Evolutionary conservation across 2,113 vertebrate species (phyloP), one percentile per base, ranked within the genome.

Genomic region (Syngnathus scovelli): DNA sequence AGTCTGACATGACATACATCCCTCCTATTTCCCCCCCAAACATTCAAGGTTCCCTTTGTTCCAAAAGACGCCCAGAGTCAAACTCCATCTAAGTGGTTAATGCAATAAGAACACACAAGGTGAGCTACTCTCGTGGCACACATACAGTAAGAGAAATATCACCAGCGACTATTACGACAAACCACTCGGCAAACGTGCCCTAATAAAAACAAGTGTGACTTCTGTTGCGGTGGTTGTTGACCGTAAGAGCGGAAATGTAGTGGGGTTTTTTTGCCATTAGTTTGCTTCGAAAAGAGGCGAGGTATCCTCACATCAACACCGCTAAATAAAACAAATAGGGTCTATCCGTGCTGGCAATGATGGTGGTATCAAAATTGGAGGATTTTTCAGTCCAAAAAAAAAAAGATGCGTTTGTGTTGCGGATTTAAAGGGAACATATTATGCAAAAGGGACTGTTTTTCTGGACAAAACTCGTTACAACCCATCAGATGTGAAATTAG

Each of bases 21-120:
- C 49, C 55, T 41, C 63, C 67, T 67, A 71, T 54, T 23, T 69
- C 61, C 12, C 78, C 27, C 27, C 27, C 54, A 79, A 78, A 76
- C 67, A 77, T 79, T 79, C 77, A 58, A 16, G 46, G 52, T 80
- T 83, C 48, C 63, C 73, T 81, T 73, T 62, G 63, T 74, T 75
- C 68, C 72, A 78, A 86, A 83, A 79, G 82, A 86, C 71, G 68
- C 78, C 79, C 70, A 0, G 67, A 83, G 73, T 56, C 62, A 76
- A 80, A 85, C 75, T 60, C 19, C 19, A 67, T 79, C 85, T 72
- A 77, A 69, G 67, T 69, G 67, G 46, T 78, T 77, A 83, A 83
- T 79, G 51, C 81, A 83, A 84, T 72, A 78, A 78, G 71, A 70
- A 75, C 78, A 77, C 52, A 73, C 56, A 75, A 60, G 72, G 69